Evolutionary conservation across 2,113 vertebrate species (phyloP).

Genomic region (Oxyura jamaicensis): DNA sequence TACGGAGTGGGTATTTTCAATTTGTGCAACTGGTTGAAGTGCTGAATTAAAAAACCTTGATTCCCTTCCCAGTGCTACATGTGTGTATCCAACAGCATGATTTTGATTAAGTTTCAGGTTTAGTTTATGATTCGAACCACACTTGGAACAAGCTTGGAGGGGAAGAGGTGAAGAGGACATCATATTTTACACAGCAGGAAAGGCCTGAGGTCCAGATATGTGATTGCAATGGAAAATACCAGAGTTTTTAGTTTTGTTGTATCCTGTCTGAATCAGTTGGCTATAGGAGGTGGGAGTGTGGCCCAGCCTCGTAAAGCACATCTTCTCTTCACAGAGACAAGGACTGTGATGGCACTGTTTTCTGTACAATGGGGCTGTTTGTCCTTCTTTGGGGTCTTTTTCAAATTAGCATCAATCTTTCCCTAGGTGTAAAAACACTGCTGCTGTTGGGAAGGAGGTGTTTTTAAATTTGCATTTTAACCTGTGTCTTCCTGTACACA

Average conservation of each 20-base stretch:
- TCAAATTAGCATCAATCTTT: not conserved
- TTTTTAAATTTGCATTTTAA: not conserved
- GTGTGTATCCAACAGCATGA: not conserved
- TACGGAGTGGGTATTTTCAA: not conserved
- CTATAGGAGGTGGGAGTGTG: not conserved
- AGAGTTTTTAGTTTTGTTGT: not conserved
- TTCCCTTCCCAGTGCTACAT: rapidly evolving
- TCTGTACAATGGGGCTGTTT: not conserved
- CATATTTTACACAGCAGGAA: not conserved
- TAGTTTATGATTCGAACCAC: not conserved
- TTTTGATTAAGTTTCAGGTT: not conserved
- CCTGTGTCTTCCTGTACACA: not conserved
- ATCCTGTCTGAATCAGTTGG: not conserved
- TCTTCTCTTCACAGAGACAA: not conserved
- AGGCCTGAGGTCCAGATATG: not conserved
- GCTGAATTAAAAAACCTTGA: not conserved
- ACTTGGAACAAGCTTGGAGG: not conserved
- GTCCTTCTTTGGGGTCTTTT: not conserved
- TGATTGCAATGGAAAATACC: not conserved
- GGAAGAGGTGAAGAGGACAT: not conserved
- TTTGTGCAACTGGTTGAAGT: not conserved
- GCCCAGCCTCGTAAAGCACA: not conserved
- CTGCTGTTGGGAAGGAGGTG: not conserved
- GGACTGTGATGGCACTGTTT: not conserved
- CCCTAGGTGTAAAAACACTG: not conserved